A percentile compares a stretch with the other conserved stretches of the same genome.
phyloP scores from a whole-genome alignment of 2,797 vertebrate genomes.

The Melanotaenia parkinsoni region DNA sequence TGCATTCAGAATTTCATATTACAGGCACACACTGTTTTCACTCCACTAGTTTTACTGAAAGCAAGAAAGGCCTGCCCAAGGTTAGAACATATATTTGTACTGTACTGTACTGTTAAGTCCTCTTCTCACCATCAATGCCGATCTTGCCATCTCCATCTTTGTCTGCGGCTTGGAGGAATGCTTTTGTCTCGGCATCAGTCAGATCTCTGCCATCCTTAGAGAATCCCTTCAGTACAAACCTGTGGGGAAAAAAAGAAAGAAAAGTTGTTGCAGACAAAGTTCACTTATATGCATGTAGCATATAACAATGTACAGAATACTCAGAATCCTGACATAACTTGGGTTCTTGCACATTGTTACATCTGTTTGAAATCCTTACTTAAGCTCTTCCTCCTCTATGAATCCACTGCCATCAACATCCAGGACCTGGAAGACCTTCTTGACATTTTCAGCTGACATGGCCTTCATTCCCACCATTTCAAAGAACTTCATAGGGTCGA shows the following conservation, averaged over 20 bases:
- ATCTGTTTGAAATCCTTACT: slow-evolving; percentile 80
- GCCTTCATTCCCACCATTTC: slow-evolving; percentile 92
- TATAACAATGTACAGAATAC: not conserved
- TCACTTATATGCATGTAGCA: not conserved
- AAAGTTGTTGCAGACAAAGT: not conserved
- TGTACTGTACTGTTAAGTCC: not conserved
- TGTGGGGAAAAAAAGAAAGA: slow-evolving; percentile 47
- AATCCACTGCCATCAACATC: slow-evolving; percentile 94
- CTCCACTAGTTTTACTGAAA: not conserved
- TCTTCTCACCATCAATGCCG: slow-evolving; percentile 88
- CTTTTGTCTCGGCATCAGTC: slow-evolving; percentile 91
- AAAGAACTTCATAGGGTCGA: slow-evolving; percentile 95
- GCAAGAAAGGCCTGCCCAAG: not conserved
- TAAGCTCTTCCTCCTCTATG: slow-evolving; percentile 95
- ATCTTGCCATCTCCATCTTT: slow-evolving; percentile 97
- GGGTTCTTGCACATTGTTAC: not conserved
- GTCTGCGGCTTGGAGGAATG: slow-evolving; percentile 90
- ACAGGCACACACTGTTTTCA: not conserved
- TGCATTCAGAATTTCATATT: not conserved
- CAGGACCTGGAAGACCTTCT: slow-evolving; percentile 92
- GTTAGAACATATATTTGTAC: too few species aligned
- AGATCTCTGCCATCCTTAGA: slow-evolving; percentile 89
- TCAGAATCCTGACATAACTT: not conserved
- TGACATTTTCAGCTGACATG: slow-evolving; percentile 88
- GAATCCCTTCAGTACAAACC: slow-evolving; percentile 92